These are phyloP conservation scores for Thalassoma bifasciatum DNA, from an alignment of 2,113 vertebrate genomes.

Conservation along the genomic window DNA sequence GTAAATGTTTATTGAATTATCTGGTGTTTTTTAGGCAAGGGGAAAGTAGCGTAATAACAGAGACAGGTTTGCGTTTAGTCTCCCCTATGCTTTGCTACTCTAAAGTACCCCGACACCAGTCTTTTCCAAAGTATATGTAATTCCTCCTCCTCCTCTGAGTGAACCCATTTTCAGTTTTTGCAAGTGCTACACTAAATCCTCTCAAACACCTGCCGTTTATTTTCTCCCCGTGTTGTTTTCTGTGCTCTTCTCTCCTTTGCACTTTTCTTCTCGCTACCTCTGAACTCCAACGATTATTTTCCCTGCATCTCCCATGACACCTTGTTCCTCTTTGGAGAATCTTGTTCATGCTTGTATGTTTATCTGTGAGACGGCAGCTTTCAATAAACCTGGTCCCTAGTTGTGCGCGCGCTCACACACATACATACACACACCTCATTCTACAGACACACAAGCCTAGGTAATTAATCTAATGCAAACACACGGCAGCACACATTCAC, in stretches of 20 bases:
- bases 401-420: conserved; percentile 6
- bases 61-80: conserved; percentile 63
- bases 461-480: conserved; percentile 75
- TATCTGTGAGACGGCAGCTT: conserved; percentile 60
- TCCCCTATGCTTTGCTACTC: conserved; percentile 52
- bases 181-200: conserved; percentile 78
- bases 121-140: conserved; percentile 76
- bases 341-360: conserved; percentile 75
- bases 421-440: conserved; percentile 32
- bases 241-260: conserved; percentile 44
- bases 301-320: conserved; percentile 71
- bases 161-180: conserved; percentile 67
- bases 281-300: conserved; percentile 72
- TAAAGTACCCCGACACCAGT: conserved; percentile 57
- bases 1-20: conserved; percentile 74
- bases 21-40: conserved; percentile 63
- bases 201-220: conserved; percentile 81
- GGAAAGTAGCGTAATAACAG: conserved; percentile 68
- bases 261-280: conserved; percentile 55
- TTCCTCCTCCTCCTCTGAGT: conserved; percentile 57
- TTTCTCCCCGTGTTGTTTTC: conserved; percentile 70
- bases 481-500: conserved; percentile 44
- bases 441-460: conserved; percentile 48
- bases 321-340: conserved; percentile 74
- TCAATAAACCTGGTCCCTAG: conserved; percentile 70